These are phyloP conservation scores for Gobio gobio DNA, from an alignment of 2,113 vertebrate genomes.

Conservation along the genomic window DNA sequence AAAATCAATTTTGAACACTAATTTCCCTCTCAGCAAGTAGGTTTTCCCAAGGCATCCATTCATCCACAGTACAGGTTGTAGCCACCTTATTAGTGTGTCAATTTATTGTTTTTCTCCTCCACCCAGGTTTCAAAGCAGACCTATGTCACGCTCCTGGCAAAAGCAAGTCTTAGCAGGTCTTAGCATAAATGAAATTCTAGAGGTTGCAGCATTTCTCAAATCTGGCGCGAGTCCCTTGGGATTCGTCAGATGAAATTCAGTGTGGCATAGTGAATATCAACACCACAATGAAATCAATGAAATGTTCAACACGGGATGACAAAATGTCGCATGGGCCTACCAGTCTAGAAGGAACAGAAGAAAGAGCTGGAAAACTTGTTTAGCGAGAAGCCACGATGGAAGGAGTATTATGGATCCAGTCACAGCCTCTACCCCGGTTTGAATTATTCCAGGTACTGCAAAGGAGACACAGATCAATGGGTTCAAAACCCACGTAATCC, in stretches of 20 bases:
- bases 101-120: conserved; percentile 26
- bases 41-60: neutral
- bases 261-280: conserved; percentile 21
- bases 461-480: conserved; percentile 61
- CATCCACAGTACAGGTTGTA: conserved; percentile 14
- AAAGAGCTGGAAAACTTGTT: conserved; percentile 31
- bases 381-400: conserved; percentile 3
- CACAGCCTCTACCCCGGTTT: conserved; percentile 44
- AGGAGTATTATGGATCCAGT: conserved; percentile 46
- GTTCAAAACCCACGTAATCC: conserved; percentile 22
- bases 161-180: conserved; percentile 2
- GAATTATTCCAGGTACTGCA: conserved; percentile 61
- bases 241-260: conserved; percentile 17
- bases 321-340: conserved; percentile 18
- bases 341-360: neutral
- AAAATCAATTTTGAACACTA: neutral
- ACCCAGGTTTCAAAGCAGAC: conserved; percentile 23
- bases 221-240: conserved; percentile 28
- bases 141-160: neutral
- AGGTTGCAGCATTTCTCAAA: conserved; percentile 20
- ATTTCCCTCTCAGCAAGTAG: neutral
- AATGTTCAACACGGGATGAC: conserved; percentile 49
- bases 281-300: conserved; percentile 50
- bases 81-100: neutral
- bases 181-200: conserved; percentile 45